A percentile compares a stretch with the other conserved stretches of the same genome.
Evolutionary conservation across 2,888 invertebrate genomes (phyloP).

Genomic region (Eristalis pertinax): DNA sequence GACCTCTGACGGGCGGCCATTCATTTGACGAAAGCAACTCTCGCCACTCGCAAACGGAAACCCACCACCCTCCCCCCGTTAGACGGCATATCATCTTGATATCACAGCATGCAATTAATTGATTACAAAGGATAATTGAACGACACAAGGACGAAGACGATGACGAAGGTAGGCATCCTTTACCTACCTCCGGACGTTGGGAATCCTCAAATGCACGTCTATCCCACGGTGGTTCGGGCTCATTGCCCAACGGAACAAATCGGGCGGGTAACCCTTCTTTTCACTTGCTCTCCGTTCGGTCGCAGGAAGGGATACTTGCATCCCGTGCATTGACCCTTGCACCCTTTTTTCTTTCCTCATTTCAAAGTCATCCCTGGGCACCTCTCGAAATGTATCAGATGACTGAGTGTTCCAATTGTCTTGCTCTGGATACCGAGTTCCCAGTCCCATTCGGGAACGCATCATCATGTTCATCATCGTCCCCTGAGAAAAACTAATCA

Average conservation of each 20-base stretch:
- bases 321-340: slow-evolving; percentile 56
- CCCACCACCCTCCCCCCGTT: no score
- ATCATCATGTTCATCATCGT: slow-evolving; percentile 33
- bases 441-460: slow-evolving; percentile 10
- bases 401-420: slow-evolving; percentile 25
- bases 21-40: neutral
- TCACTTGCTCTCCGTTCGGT: slow-evolving; percentile 8
- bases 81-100: slow-evolving; percentile 22
- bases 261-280: slow-evolving; percentile 41
- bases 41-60: neutral
- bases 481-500: neutral
- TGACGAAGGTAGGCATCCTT: neutral
- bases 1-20: neutral
- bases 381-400: slow-evolving; percentile 65
- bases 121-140: slow-evolving; percentile 75
- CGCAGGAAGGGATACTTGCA: slow-evolving; percentile 45
- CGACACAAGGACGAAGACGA: slow-evolving; percentile 4
- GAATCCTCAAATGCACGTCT: slow-evolving; percentile 52
- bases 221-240: slow-evolving; percentile 67
- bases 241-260: slow-evolving; percentile 67
- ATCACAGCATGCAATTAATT: slow-evolving; percentile 79
- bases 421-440: neutral
- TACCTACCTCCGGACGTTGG: slow-evolving; percentile 25
- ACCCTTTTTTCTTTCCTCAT: slow-evolving; percentile 22
- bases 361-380: slow-evolving; percentile 48